Evolutionary conservation across 2,888 invertebrate genomes (phyloP).

Genomic region (Augiades crinisus): DNA sequence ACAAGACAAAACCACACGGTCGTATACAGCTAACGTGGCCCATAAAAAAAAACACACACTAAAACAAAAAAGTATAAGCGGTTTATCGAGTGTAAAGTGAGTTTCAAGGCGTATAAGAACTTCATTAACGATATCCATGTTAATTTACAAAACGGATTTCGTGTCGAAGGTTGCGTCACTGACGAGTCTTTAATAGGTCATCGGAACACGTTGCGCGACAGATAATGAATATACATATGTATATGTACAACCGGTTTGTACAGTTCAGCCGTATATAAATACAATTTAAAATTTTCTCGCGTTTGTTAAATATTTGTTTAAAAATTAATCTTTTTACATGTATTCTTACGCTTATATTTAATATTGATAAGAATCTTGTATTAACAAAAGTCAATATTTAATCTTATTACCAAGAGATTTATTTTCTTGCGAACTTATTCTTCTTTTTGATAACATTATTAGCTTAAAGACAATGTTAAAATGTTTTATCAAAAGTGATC

Average conservation of each 20-base stretch:
- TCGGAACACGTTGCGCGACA: neutral
- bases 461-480: too few relatives aligned
- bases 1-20: too few relatives aligned
- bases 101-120: conserved; percentile 12
- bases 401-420: too few relatives aligned
- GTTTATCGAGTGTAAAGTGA: conserved; percentile 2
- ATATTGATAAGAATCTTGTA: too few relatives aligned
- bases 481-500: too few relatives aligned
- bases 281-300: neutral
- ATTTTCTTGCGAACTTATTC: too few relatives aligned
- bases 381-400: too few relatives aligned
- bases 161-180: conserved; percentile 27
- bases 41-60: neutral
- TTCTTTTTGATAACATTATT: too few relatives aligned
- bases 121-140: conserved; percentile 28
- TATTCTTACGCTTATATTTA: too few relatives aligned
- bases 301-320: neutral
- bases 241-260: conserved; percentile 2
- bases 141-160: conserved; percentile 30
- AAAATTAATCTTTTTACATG: too few relatives aligned
- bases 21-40: too few relatives aligned
- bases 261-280: neutral
- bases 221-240: neutral
- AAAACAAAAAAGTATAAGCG: neutral
- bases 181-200: conserved; percentile 17